Conservation (phyloP, 2,113 vertebrate genomes). For the Nothoprocta pentlandii region DNA sequence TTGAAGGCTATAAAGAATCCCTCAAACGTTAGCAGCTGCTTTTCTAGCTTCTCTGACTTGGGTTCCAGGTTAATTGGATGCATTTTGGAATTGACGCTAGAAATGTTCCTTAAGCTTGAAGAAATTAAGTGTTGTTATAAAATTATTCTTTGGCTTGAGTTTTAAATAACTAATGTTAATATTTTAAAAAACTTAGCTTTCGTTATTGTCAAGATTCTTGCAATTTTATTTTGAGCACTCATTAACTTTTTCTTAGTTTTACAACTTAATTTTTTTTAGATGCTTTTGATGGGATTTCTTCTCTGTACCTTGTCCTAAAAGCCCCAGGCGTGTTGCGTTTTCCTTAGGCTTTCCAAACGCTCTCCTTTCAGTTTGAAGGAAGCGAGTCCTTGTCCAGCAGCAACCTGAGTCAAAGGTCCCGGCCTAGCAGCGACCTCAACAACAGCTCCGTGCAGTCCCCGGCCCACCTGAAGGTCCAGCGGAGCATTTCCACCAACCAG, state of each 20-base stretch:
- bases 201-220: background rate
- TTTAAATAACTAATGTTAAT: background rate
- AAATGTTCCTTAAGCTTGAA: background rate
- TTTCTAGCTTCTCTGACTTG: constrained; percentile 23
- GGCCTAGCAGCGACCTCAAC: constrained; percentile 96
- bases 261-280: background rate
- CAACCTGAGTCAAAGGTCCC: constrained; percentile 90
- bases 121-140: too few relatives aligned
- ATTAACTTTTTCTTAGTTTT: background rate
- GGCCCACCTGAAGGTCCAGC: constrained; percentile 95
- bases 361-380: constrained; percentile 88
- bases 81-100: constrained; percentile 13
- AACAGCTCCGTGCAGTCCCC: constrained; percentile 96
- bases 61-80: background rate
- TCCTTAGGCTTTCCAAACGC: background rate
- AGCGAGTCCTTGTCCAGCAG: constrained; percentile 90
- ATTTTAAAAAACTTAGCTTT: fast-evolving
- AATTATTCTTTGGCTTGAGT: background rate
- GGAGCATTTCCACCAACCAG: constrained; percentile 97
- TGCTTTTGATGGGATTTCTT: background rate
- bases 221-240: constrained; percentile 16
- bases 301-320: background rate
- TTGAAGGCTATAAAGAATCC: background rate
- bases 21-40: background rate
- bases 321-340: background rate